A percentile compares a stretch with the other conserved stretches of the same genome.
phyloP scores from a whole-genome alignment of 1,140 invertebrate genomes.

The Leucophenga varia region DNA sequence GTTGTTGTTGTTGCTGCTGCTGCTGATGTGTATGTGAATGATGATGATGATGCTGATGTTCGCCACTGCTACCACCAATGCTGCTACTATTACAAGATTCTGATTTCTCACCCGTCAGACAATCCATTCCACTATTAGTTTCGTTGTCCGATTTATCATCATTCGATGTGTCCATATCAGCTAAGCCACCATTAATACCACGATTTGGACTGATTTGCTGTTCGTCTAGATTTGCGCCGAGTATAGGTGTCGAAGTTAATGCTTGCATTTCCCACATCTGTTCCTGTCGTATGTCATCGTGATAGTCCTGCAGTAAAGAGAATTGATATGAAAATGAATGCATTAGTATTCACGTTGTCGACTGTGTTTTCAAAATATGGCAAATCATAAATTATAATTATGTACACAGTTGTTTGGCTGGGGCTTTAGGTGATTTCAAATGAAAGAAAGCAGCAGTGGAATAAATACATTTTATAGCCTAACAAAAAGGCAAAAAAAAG shows the following conservation, averaged over 20 bases:
- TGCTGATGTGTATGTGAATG: no score
- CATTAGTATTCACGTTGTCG: no score
- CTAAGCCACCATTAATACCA: slow-evolving; percentile 39
- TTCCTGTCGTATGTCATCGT: slow-evolving; percentile 82
- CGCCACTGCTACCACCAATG: slow-evolving; percentile 31
- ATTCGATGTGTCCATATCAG: slow-evolving; percentile 53
- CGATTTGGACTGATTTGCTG: slow-evolving; percentile 44
- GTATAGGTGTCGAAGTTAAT: slow-evolving; percentile 59
- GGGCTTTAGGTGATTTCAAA: no score
- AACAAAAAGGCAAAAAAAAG: no score
- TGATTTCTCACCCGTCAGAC: slow-evolving; percentile 41
- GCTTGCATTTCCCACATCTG: slow-evolving; percentile 85
- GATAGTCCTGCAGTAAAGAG: slow-evolving; percentile 67
- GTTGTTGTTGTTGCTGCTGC: slow-evolving; percentile 22
- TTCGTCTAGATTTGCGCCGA: slow-evolving; percentile 43
- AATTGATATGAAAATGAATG: background rate
- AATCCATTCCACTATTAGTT: slow-evolving; percentile 45
- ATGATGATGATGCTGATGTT: slow-evolving; percentile 19
- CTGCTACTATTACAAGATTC: slow-evolving; percentile 37
- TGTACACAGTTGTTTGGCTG: no score
- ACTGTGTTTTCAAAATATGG: no score
- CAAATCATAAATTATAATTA: no score
- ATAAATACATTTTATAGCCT: no score
- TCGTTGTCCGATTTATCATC: slow-evolving; percentile 51
- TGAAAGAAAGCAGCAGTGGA: no score